Evolutionary conservation across 1,140 invertebrate species (phyloP).

Genomic region (Neuroterus valhalla): DNA sequence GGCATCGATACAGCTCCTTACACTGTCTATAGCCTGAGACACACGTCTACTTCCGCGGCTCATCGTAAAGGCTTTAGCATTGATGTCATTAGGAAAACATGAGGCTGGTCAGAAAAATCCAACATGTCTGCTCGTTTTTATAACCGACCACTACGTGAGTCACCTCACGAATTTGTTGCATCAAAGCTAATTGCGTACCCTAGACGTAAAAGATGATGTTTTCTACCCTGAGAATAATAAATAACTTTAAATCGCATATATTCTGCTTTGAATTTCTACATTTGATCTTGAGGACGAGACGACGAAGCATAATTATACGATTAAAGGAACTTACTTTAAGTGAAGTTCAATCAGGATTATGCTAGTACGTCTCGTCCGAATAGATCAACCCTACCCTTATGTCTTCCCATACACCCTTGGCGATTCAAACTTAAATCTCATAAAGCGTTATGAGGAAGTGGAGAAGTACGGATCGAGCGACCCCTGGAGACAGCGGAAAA

Average conservation of each 20-base stretch:
- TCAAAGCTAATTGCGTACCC: not conserved
- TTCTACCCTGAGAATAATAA: not conserved
- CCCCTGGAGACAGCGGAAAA: not conserved
- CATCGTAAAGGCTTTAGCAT: not conserved
- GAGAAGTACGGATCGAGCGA: not conserved
- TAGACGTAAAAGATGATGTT: not conserved
- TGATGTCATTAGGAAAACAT: not conserved
- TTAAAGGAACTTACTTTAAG: not conserved
- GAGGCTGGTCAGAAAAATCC: not conserved
- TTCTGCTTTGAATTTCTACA: slow-evolving; percentile 4
- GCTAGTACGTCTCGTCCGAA: too few relatives aligned
- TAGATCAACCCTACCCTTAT: not conserved
- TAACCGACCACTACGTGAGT: not conserved
- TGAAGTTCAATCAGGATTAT: not conserved
- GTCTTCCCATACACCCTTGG: not conserved
- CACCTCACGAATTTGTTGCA: not conserved
- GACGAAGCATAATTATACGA: slow-evolving; percentile 13
- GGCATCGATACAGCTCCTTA: not conserved
- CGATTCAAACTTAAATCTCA: not conserved
- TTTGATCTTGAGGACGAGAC: slow-evolving; percentile 7
- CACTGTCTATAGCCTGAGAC: not conserved
- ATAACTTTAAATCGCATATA: not conserved
- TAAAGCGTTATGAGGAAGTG: not conserved
- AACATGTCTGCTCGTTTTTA: slow-evolving; percentile 2
- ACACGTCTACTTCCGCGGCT: not conserved